Conservation (phyloP, 2,113 vertebrate genomes). For the Dendropsophus ebraccatus region DNA sequence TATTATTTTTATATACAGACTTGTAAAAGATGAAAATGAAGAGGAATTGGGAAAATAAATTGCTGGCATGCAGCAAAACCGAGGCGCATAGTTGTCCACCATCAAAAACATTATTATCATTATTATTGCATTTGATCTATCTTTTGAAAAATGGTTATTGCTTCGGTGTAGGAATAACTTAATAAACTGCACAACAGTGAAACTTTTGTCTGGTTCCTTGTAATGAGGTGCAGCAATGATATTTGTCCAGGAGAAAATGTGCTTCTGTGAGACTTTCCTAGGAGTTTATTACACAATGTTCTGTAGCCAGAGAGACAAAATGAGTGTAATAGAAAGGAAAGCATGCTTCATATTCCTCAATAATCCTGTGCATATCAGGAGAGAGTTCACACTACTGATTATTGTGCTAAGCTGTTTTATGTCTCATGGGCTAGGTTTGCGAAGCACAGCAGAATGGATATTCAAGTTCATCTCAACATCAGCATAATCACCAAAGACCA, state of each 20-base stretch:
- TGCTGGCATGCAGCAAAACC: neutral
- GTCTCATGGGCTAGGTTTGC: conserved; percentile 52
- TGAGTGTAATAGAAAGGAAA: conserved; percentile 29
- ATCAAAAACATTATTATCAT: neutral
- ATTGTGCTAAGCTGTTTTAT: conserved; percentile 50
- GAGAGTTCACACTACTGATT: conserved; percentile 51
- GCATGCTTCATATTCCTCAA: conserved; percentile 41
- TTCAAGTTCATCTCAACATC: conserved; percentile 53
- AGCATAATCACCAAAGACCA: conserved; percentile 53
- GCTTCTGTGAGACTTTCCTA: conserved; percentile 24
- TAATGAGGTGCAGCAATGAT: conserved; percentile 12
- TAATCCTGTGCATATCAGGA: conserved; percentile 27
- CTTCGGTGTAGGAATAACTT: neutral
- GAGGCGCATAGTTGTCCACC: neutral
- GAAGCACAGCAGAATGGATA: conserved; percentile 56
- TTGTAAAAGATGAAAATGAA: conserved; percentile 5
- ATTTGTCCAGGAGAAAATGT: conserved; percentile 42
- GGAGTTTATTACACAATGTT: conserved; percentile 30
- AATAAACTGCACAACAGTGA: neutral
- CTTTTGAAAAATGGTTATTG: conserved; percentile 5
- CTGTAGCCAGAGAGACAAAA: conserved; percentile 34
- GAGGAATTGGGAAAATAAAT: neutral
- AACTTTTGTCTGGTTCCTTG: conserved; percentile 1
- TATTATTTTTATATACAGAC: neutral
- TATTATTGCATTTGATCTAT: neutral